These are phyloP conservation scores for Aporophyla nigra DNA, from an alignment of 2,888 invertebrate species.

Conservation along the genomic window DNA sequence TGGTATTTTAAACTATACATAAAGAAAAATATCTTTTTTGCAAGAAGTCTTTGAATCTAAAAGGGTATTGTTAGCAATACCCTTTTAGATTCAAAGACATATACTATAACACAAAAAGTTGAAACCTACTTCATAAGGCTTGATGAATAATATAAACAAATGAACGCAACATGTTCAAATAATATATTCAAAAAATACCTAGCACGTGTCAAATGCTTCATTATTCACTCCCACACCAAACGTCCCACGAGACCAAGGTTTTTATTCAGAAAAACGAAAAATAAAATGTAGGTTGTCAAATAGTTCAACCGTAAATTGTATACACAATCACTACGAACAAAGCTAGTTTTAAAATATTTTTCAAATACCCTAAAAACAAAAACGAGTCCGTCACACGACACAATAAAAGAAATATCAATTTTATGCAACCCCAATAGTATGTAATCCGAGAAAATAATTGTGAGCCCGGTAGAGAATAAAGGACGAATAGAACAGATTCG, in stretches of 20 bases:
- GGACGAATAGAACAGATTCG: conserved; percentile 28
- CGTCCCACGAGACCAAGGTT: background rate
- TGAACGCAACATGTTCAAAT: background rate
- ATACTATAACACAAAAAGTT: background rate
- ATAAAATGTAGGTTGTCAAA: background rate
- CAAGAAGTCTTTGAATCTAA: too few relatives aligned
- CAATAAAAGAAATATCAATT: conserved; percentile 7
- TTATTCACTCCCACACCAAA: conserved; percentile 12
- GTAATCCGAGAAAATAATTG: conserved; percentile 51
- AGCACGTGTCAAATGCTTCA: conserved; percentile 13
- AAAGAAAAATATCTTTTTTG: too few relatives aligned
- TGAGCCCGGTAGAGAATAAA: conserved; percentile 24
- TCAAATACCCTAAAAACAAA: background rate
- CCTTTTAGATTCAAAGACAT: background rate
- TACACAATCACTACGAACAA: background rate
- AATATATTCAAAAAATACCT: conserved; percentile 2
- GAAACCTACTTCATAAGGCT: background rate
- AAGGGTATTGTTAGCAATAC: accelerated
- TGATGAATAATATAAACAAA: conserved; percentile 10
- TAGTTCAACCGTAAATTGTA: conserved; percentile 14
- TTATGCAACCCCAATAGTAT: conserved; percentile 22
- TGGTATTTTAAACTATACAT: too few relatives aligned
- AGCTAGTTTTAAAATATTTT: conserved; percentile 16
- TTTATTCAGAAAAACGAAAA: background rate
- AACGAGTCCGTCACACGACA: conserved; percentile 2